Conservation (phyloP, 2,888 invertebrate species). For the Caenorhabditis afra region DNA sequence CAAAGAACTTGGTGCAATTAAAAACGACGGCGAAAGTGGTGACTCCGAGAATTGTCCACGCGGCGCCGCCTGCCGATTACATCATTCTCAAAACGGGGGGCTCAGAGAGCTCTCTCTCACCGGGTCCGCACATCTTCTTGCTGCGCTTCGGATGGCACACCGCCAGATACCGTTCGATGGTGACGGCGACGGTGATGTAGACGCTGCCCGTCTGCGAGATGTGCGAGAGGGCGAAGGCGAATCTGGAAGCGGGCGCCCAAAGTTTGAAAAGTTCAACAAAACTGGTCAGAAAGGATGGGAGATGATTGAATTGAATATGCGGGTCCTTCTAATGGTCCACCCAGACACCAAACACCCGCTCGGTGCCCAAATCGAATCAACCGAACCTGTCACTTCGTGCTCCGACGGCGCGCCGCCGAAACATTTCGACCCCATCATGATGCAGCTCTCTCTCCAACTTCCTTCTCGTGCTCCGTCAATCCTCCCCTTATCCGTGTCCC, state of each 20-base stretch:
- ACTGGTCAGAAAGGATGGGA: slow-evolving; percentile 21
- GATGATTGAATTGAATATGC: slow-evolving; percentile 49
- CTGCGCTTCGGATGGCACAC: slow-evolving; percentile 73
- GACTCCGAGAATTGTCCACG: slow-evolving; percentile 75
- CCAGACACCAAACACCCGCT: slow-evolving; percentile 38
- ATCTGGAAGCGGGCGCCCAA: slow-evolving; percentile 51
- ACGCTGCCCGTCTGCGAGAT: slow-evolving; percentile 78
- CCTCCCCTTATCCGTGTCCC: slow-evolving; percentile 31
- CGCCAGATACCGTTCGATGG: slow-evolving; percentile 77
- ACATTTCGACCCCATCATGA: slow-evolving; percentile 14
- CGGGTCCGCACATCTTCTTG: slow-evolving; percentile 69
- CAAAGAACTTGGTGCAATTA: slow-evolving; percentile 79
- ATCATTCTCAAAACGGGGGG: not conserved
- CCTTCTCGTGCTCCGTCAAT: slow-evolving; percentile 28
- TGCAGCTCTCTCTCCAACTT: slow-evolving; percentile 19
- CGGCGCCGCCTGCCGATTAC: slow-evolving; percentile 65
- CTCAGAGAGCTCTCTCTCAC: slow-evolving; percentile 31
- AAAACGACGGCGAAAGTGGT: slow-evolving; percentile 77
- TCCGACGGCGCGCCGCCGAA: slow-evolving; percentile 5
- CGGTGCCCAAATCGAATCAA: slow-evolving; percentile 28
- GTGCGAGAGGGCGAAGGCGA: slow-evolving; percentile 77
- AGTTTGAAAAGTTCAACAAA: not conserved
- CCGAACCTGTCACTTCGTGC: slow-evolving; percentile 15
- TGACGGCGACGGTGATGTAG: slow-evolving; percentile 77
- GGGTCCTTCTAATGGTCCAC: slow-evolving; percentile 23